Evolutionary conservation across 2,797 vertebrate genomes (phyloP).

Genomic region (Enteromius paludinosus): DNA sequence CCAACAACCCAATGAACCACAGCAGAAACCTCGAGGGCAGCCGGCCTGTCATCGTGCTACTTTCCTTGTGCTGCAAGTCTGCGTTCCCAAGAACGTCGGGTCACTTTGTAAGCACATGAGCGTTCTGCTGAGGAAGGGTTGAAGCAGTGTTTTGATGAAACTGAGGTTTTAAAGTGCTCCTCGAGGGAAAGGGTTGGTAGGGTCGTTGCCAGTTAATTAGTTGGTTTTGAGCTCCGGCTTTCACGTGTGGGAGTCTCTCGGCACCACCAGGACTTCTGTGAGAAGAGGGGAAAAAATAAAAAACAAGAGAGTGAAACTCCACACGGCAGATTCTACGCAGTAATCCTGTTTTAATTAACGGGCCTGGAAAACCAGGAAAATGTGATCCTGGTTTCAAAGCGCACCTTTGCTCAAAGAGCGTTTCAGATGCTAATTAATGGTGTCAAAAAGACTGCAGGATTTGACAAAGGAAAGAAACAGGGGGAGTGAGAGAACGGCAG

Average conservation of each 20-base stretch:
- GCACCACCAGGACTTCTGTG: conserved; percentile 16
- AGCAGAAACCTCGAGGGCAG: conserved; percentile 51
- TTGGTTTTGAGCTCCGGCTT: conserved; percentile 4
- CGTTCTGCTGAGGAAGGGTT: neutral
- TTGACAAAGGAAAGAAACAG: conserved; percentile 2
- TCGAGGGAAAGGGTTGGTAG: neutral
- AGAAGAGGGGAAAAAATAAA: neutral
- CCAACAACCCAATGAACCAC: conserved; percentile 37
- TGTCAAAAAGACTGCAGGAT: neutral
- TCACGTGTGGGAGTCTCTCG: neutral
- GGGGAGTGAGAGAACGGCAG: neutral
- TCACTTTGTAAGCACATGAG: conserved; percentile 60
- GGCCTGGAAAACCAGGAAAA: neutral
- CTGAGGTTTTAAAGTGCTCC: neutral
- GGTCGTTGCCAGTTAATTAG: neutral
- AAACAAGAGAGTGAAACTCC: conserved; percentile 1
- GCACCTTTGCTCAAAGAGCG: neutral
- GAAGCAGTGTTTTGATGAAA: neutral
- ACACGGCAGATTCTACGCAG: neutral
- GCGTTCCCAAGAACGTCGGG: conserved; percentile 44
- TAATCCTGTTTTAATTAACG: conserved; percentile 58
- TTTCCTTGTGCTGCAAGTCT: neutral
- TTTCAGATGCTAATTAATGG: conserved; percentile 38
- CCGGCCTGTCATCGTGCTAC: conserved; percentile 49
- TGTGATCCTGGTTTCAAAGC: conserved; percentile 27